Base-by-base conservation (phyloP, 2,888 invertebrate species). In the Amorpha juglandis region DNA sequence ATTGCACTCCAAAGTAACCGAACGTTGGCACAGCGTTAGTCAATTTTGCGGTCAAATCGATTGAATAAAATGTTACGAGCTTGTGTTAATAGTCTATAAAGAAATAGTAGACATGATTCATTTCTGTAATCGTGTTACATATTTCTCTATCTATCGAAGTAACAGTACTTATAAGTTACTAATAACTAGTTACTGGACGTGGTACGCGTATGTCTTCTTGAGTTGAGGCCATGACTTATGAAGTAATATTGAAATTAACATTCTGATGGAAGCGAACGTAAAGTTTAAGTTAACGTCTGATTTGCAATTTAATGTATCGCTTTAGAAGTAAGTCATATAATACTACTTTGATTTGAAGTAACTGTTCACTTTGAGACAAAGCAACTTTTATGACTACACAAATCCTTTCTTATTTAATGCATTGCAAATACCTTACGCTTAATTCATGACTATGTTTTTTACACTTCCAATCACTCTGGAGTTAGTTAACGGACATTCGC, bases 1-100 rank as follows among this genome's bases (percentile, higher is more conserved):
- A 65, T 65, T 65, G 58, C 55, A 65, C 48, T 35, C 12, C 42
- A 58, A 58, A 58, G 58, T 16, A 19, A 42, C 58, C 42, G 19
- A n/a, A n/a, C 19, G 42, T 58, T 35, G 38, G 55, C 38, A 38
- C 53, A 35, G 16, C 38, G 38, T 58, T 58, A 58, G 42, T 11
- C 19, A 42, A 42, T 19, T 58, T 58, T 58, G 19, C 16, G 42
- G 58, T 58, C 58, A 42, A 38, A 58, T 58, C 19, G 58, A 58
- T 58, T 58, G 42, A 12, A 42, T 58, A 42, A 42, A 58, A 42
- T 58, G 12, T 58, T 58, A 58, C 21, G 42, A 58, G 58, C 12
- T 58, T 42, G 19, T 42, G 38, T 38, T 58, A 42, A 58, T 58
- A 38, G 16, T 35, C 14, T 4, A 19, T 9, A 3, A 6, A 38